Evolutionary conservation across 2,797 vertebrate species (phyloP).

Genomic region (Cheirogaleus major): DNA sequence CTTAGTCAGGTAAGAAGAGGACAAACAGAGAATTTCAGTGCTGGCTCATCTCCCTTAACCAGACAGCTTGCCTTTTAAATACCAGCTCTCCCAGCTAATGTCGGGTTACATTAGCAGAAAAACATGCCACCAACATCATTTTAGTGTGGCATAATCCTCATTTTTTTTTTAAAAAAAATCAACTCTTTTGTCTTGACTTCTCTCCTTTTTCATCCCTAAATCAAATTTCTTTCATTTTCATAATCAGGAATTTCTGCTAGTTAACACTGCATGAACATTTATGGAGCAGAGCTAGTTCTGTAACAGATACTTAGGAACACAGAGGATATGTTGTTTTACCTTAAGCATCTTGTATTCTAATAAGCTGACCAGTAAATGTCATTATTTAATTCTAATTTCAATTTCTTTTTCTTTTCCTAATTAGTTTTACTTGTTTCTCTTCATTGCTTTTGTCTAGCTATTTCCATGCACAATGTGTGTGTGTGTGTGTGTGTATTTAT

Average conservation of each 20-base stretch:
- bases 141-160: neutral
- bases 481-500: neutral
- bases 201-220: neutral
- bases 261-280: slow-evolving; percentile 39
- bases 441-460: neutral
- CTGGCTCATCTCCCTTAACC: neutral
- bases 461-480: neutral
- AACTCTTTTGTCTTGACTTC: neutral
- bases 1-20: neutral
- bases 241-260: neutral
- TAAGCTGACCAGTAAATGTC: neutral
- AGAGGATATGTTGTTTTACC: neutral
- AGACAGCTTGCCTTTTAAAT: neutral
- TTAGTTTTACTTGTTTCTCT: neutral
- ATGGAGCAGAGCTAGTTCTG: neutral
- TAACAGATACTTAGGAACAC: neutral
- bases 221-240: slow-evolving; percentile 18
- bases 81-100: neutral
- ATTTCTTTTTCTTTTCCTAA: slow-evolving; percentile 23
- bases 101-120: neutral
- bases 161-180: neutral
- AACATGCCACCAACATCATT: neutral
- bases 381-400: slow-evolving; percentile 40
- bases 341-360: neutral
- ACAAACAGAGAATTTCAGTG: neutral